Base-by-base conservation (phyloP, 2,888 invertebrate genomes). In the Dryococelus australis region DNA sequence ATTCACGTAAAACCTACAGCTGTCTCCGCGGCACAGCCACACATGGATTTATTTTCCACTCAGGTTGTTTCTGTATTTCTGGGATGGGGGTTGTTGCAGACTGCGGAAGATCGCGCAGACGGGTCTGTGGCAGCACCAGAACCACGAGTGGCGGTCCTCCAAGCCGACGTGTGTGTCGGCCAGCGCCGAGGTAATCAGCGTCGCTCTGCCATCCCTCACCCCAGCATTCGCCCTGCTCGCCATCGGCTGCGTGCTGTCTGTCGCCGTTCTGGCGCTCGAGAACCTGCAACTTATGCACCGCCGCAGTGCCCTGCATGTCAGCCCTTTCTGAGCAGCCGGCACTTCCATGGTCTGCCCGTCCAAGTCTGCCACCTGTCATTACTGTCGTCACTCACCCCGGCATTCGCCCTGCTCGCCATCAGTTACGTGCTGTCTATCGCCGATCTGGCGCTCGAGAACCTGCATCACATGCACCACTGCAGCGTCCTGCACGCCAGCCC, bases 61-160 rank as follows among this genome's bases (percentile, higher is more conserved):
- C 35, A 35, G 35, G 35, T 35, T 3, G 35, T 35, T 35, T 35
- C 35, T 35, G 35, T 35, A 35, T 35, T 35, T 35, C 35, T 35
- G 35, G 35, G 35, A 35, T 35, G 35, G 35, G 35, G 35, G 35
- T 35, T 35, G 1, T 10, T 83, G 6, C 83, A 83, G 83, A 5
- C 12, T 83, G 28, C 4, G 43, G 16, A 83, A 83, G 43, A 28
- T 83, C 24, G 83, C 83, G 35, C 16, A 83, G 43, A 83, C 28
- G 8, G 83, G 83, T 0, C 28, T 83, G 83, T 83, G 83, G 83
- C 35, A 83, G 35, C 83, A 83, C 43, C 83, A 83, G 43, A 83
- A 83, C 83, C 28, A 83, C 35, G 83, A 35, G 28, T 83, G 83
- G 83, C 83, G 83, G 27, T 26, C 28, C 35, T 28, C 83, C 43